Percentiles rank a stretch among this genome's conserved stretches.
phyloP scores from a whole-genome alignment of 2,888 invertebrate genomes.

The Metalampra italica region DNA sequence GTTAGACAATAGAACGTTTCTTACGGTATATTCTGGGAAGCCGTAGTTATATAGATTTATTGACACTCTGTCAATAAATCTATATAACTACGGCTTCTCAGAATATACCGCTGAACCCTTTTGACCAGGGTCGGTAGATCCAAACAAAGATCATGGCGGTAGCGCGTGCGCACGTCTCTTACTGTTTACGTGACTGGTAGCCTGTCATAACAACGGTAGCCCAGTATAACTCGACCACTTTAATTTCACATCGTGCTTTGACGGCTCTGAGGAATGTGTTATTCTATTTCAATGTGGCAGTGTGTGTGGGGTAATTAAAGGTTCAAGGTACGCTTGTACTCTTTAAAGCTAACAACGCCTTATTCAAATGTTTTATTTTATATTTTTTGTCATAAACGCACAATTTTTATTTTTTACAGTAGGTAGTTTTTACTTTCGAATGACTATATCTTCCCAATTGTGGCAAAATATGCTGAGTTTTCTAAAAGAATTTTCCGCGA shows the following conservation, averaged over 20 bases:
- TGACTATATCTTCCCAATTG: no score
- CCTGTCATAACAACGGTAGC: constrained; percentile 60
- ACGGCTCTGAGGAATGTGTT: neutral
- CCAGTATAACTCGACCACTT: constrained; percentile 14
- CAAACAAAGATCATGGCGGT: constrained; percentile 45
- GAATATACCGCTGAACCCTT: constrained; percentile 6
- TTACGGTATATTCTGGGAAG: no score
- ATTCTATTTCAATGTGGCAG: neutral
- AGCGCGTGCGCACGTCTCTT: constrained; percentile 35
- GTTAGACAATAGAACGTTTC: no score
- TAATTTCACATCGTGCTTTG: neutral
- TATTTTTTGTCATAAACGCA: no score
- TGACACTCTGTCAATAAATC: no score
- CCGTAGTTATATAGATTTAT: no score
- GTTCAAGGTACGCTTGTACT: neutral
- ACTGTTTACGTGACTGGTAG: constrained; percentile 59
- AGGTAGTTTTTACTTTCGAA: no score
- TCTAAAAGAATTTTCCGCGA: no score
- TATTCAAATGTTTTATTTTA: no score
- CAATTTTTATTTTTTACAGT: no score
- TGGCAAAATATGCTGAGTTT: no score
- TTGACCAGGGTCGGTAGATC: constrained; percentile 32
- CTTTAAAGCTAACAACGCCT: no score
- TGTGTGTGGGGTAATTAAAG: neutral
- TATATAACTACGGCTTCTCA: constrained; percentile 10